phyloP scores from a whole-genome alignment of 2,113 vertebrate species.

The Passer domesticus region DNA sequence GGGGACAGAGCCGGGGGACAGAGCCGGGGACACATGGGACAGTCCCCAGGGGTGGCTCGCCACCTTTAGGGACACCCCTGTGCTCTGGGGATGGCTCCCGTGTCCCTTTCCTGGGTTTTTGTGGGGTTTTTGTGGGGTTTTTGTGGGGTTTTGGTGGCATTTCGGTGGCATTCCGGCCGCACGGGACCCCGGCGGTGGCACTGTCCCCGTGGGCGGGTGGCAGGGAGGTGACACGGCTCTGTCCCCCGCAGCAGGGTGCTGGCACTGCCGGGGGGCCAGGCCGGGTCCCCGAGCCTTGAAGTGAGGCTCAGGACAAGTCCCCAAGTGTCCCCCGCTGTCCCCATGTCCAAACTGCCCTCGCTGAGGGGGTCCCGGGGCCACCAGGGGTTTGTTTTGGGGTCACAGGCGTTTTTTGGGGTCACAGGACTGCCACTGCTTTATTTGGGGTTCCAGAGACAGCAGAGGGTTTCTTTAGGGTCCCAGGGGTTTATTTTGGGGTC shows the following conservation, averaged over 20 bases:
- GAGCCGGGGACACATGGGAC: no score
- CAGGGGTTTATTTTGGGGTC: no score
- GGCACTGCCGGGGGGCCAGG: background rate
- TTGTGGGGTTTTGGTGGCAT: no score
- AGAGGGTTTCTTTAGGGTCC: slow-evolving; percentile 17
- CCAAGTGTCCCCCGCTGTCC: background rate
- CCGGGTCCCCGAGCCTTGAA: no score
- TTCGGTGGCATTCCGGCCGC: no score
- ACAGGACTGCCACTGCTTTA: background rate
- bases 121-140: background rate
- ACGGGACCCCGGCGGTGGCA: background rate
- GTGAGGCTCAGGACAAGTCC: no score
- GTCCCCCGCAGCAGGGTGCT: background rate
- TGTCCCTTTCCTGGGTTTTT: fast-evolving
- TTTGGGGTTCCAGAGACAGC: slow-evolving; percentile 71
- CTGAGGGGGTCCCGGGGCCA: no score
- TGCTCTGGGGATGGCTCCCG: background rate
- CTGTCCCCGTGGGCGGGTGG: background rate
- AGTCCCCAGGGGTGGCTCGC: background rate
- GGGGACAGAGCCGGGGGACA: no score
- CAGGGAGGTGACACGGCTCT: background rate
- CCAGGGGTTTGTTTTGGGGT: no score
- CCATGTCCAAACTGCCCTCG: no score
- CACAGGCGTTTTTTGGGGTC: no score
- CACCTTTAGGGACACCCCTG: background rate